Evolutionary conservation across 2,797 vertebrate genomes (phyloP), one percentile per base, ranked within the genome.

Genomic region (Cyclura pinguis): DNA sequence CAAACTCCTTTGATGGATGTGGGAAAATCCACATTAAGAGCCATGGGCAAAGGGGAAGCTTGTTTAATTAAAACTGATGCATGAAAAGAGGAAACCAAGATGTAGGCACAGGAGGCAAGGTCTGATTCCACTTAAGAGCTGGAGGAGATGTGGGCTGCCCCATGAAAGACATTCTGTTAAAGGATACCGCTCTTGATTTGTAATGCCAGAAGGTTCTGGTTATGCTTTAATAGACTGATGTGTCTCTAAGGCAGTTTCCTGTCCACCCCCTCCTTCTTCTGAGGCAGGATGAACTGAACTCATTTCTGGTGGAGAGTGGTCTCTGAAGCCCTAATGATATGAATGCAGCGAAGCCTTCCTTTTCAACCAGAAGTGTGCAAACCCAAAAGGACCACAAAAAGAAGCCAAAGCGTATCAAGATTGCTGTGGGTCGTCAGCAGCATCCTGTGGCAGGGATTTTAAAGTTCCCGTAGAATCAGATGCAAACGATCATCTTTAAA

Each of bases 141-240:
- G 72, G 38, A 38, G 84, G 85, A 78, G 72, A 84, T 52, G 88
- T 89, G 84, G 87, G 78, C 24, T 89, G 72, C 78, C n/a, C 84
- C 84, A 72, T 72, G 72, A 89, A 82, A 90, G 59, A 16, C 64
- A 59, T 78, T 69, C 50, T 57, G 88, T 80, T 78, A 62, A 86
- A 47, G 64, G 86, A 64, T 29, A 27, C 42, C 20, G 27, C 29
- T 85, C 59, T 86, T 74, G 57, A 55, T 64, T 55, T 55, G 27
- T 29, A 62, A 50, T 82, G 78, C 32, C 59, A 81, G 78, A 50
- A 59, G 84, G 57, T 29, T 73, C 42, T 7, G 47, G 52, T 6
- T 47, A 76, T 88, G 64, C 81, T 18, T 22, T 4, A 52, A 80
- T 32, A 35, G 6, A 55, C 10, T 22, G 42, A 57, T 32, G 27